These are phyloP conservation scores for Drosophila pallidifrons DNA, from an alignment of 1,140 invertebrate genomes.

Conservation along the genomic window DNA sequence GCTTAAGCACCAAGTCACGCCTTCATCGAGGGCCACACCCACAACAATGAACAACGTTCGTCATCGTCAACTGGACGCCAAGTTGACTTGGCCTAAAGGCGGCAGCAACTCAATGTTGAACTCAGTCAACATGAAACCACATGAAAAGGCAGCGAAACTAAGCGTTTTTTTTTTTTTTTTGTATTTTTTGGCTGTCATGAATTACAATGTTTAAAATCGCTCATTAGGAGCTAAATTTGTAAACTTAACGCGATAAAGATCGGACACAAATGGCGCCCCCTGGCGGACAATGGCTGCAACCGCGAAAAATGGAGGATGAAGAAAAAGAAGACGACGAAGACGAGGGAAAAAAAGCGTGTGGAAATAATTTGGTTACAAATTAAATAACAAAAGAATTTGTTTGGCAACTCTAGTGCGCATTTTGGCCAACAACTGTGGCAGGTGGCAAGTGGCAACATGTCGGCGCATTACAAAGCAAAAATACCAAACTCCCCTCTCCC, in stretches of 20 bases:
- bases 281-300: slow-evolving; percentile 33
- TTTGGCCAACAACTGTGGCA: slow-evolving; percentile 68
- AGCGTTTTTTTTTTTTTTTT: neutral
- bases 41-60: slow-evolving; percentile 32
- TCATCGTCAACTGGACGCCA: slow-evolving; percentile 28
- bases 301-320: slow-evolving; percentile 27
- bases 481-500: neutral
- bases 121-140: slow-evolving; percentile 60
- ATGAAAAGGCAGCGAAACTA: slow-evolving; percentile 65
- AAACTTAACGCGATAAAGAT: slow-evolving; percentile 78
- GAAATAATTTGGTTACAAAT: slow-evolving; percentile 84
- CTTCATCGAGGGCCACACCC: slow-evolving; percentile 62
- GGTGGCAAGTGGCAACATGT: slow-evolving; percentile 28
- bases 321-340: neutral
- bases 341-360: slow-evolving; percentile 62
- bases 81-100: slow-evolving; percentile 23
- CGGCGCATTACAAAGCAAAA: slow-evolving; percentile 71
- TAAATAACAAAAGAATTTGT: slow-evolving; percentile 84
- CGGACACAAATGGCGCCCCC: slow-evolving; percentile 36
- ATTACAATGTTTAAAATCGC: slow-evolving; percentile 79
- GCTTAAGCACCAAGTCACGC: slow-evolving; percentile 74
- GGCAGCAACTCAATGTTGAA: slow-evolving; percentile 26
- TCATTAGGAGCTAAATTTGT: slow-evolving; percentile 81
- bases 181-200: slow-evolving; percentile 44
- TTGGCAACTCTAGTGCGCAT: slow-evolving; percentile 77